These are phyloP conservation scores for Prenolepis imparis DNA, from an alignment of 2,888 invertebrate genomes.

Conservation along the genomic window DNA sequence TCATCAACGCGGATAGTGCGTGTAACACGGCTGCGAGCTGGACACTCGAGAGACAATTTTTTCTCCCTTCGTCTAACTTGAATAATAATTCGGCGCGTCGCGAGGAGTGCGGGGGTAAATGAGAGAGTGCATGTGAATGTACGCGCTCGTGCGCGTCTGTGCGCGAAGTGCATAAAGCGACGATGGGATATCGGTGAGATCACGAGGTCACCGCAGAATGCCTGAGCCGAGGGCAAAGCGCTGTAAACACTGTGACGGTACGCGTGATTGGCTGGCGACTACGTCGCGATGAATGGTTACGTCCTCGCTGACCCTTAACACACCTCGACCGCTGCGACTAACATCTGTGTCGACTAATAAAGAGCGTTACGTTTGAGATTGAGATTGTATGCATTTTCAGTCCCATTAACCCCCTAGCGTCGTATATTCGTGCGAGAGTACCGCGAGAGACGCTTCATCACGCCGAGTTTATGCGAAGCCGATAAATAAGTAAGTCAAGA, in stretches of 20 bases:
- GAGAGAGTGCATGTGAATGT: slow-evolving; percentile 64
- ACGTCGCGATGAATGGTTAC: slow-evolving; percentile 44
- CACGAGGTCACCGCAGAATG: slow-evolving; percentile 86
- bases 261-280: slow-evolving; percentile 60
- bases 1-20: slow-evolving; percentile 60
- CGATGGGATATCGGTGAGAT: slow-evolving; percentile 86
- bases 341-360: slow-evolving; percentile 64
- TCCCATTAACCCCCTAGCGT: slow-evolving; percentile 55
- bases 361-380: slow-evolving; percentile 40
- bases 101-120: slow-evolving; percentile 32
- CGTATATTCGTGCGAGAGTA: not conserved
- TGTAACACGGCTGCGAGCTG: slow-evolving; percentile 57
- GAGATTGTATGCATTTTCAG: slow-evolving; percentile 44
- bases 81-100: slow-evolving; percentile 35
- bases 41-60: slow-evolving; percentile 58
- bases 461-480: slow-evolving; percentile 17
- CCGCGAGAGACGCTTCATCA: slow-evolving; percentile 1
- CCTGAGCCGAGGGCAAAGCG: slow-evolving; percentile 95
- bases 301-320: slow-evolving; percentile 37
- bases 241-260: slow-evolving; percentile 97
- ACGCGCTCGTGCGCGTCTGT: slow-evolving; percentile 60
- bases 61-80: slow-evolving; percentile 29
- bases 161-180: slow-evolving; percentile 78
- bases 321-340: slow-evolving; percentile 38
- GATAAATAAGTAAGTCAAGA: slow-evolving; percentile 19